These are phyloP conservation scores for Aphidoletes aphidimyza DNA, from an alignment of 2,888 invertebrate species.

Conservation along the genomic window DNA sequence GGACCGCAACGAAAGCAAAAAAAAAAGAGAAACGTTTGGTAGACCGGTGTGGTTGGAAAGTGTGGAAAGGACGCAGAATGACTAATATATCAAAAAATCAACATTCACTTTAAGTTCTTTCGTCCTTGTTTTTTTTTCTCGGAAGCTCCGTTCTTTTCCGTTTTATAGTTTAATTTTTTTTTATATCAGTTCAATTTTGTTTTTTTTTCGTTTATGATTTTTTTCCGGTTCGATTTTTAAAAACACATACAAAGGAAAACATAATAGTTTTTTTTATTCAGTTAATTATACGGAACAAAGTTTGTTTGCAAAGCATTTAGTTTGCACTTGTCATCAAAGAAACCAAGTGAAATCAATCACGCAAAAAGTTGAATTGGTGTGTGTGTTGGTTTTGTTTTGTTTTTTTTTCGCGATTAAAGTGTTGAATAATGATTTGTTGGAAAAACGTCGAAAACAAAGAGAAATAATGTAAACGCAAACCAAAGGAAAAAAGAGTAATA, in stretches of 20 bases:
- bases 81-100: background rate
- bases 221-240: too few relatives aligned
- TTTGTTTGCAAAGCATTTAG: too few relatives aligned
- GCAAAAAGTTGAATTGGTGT: too few relatives aligned
- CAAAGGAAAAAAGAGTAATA: too few relatives aligned
- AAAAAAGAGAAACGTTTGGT: background rate
- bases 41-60: background rate
- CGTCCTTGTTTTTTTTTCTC: background rate
- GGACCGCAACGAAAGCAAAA: background rate
- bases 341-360: background rate
- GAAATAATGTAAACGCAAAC: too few relatives aligned
- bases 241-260: too few relatives aligned
- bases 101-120: conserved; percentile 19
- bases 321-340: background rate
- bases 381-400: too few relatives aligned
- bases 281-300: too few relatives aligned
- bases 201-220: background rate
- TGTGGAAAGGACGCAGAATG: background rate
- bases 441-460: too few relatives aligned
- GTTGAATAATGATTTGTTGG: too few relatives aligned
- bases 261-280: too few relatives aligned
- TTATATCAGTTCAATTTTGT: background rate
- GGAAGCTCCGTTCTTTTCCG: background rate
- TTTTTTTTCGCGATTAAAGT: too few relatives aligned
- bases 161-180: background rate